Percentiles rank a stretch among this genome's conserved stretches.
These are phyloP conservation scores for Microcebus griseorufus DNA, from an alignment of 2,113 vertebrate species.

Conservation along the genomic window DNA sequence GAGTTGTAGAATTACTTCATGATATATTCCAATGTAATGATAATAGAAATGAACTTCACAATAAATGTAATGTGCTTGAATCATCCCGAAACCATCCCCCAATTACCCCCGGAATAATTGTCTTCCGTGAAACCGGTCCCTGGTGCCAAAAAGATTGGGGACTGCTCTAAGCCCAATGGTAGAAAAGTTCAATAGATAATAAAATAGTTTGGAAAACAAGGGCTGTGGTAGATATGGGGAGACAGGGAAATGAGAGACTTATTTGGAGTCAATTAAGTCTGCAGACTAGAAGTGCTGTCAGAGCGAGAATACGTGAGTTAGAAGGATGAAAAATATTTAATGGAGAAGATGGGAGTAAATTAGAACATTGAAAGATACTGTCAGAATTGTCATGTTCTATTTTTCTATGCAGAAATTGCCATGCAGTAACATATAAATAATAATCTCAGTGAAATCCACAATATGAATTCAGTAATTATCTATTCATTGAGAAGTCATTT, in stretches of 20 bases:
- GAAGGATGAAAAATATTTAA: neutral
- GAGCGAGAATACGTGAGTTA: neutral
- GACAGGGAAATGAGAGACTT: neutral
- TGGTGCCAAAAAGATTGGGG: too few species aligned
- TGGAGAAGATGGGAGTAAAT: neutral
- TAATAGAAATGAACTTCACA: too few species aligned
- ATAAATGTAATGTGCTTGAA: too few species aligned
- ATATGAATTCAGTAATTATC: neutral
- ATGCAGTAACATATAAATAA: neutral
- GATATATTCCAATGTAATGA: too few species aligned
- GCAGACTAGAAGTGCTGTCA: neutral
- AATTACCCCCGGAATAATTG: too few species aligned
- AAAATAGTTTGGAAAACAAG: neutral
- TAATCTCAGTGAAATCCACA: neutral
- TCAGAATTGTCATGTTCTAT: neutral
- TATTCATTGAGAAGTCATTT: neutral
- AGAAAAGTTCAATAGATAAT: neutral
- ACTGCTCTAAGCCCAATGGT: neutral
- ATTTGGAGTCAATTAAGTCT: neutral
- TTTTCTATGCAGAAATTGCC: neutral
- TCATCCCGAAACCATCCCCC: too few species aligned
- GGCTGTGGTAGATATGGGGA: neutral
- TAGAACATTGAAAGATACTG: neutral
- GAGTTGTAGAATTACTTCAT: too few species aligned
- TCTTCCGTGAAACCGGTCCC: too few species aligned